These are phyloP conservation scores for Zoroaster sp. DNA, from an alignment of 53 echinoderm and acorn worm species.

Conservation along the genomic window DNA sequence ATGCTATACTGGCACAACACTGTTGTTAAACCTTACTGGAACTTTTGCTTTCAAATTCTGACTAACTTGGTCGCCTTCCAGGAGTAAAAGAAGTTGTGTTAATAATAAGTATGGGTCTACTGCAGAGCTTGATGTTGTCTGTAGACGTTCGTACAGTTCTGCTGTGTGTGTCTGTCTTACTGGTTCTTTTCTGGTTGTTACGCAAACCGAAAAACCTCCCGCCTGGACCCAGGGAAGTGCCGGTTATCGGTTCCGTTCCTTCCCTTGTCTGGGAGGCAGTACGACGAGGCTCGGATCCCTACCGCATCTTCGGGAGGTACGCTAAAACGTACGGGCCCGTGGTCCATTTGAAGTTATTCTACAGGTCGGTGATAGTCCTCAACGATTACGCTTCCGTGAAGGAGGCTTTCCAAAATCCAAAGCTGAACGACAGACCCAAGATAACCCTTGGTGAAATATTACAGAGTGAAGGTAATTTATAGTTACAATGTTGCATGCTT, in stretches of 20 bases:
- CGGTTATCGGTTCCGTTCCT: constrained; percentile 26
- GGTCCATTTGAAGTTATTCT: constrained; percentile 24
- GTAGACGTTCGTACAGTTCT: background rate
- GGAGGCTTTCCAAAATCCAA: constrained; percentile 46
- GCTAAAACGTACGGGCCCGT: constrained; percentile 47
- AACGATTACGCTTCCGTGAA: constrained; percentile 52
- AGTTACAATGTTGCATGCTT: too few relatives aligned
- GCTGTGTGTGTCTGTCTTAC: constrained; percentile 5
- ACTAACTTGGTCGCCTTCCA: too few relatives aligned
- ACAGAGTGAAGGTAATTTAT: background rate
- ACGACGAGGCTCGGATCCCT: constrained; percentile 20
- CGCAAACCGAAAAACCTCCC: constrained; percentile 15
- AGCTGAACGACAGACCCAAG: constrained; percentile 22
- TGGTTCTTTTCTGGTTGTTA: constrained; percentile 34
- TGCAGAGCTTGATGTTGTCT: background rate
- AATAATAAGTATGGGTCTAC: background rate
- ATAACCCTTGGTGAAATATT: background rate
- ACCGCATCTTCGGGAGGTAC: background rate
- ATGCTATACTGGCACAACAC: too few relatives aligned
- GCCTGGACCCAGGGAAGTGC: constrained; percentile 34
- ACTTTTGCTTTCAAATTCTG: too few relatives aligned
- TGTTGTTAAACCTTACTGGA: too few relatives aligned
- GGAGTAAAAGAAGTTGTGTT: background rate
- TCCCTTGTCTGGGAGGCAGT: background rate
- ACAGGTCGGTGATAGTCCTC: constrained; percentile 13